Percentiles rank a stretch among this genome's conserved stretches.
Conservation (phyloP, 2,888 invertebrate species). For the Drosophila emarginata region DNA sequence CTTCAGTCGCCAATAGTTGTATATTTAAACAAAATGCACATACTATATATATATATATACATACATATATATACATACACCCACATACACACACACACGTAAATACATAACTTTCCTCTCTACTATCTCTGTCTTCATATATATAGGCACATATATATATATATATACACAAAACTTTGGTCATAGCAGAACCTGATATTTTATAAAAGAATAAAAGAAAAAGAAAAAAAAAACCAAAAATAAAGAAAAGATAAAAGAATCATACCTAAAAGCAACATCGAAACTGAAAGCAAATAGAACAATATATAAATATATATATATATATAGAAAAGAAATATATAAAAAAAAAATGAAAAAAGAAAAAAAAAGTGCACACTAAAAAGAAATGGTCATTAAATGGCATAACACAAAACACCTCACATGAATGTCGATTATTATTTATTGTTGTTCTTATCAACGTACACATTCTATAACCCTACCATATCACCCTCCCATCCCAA, state of each 20-base stretch:
- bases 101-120: not conserved
- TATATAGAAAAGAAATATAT: slow-evolving; percentile 32
- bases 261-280: slow-evolving; percentile 47
- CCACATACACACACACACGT: not conserved
- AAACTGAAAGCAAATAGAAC: slow-evolving; percentile 66
- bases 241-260: not conserved
- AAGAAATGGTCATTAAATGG: slow-evolving; percentile 65
- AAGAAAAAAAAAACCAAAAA: slow-evolving; percentile 19
- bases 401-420: slow-evolving; percentile 41
- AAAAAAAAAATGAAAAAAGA: slow-evolving; percentile 28
- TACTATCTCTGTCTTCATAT: slow-evolving; percentile 7
- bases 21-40: slow-evolving; percentile 49
- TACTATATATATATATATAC: slow-evolving; percentile 34
- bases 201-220: slow-evolving; percentile 59
- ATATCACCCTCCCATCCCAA: not conserved
- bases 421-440: slow-evolving; percentile 72
- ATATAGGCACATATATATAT: slow-evolving; percentile 31
- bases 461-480: slow-evolving; percentile 26
- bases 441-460: slow-evolving; percentile 65
- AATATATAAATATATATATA: slow-evolving; percentile 29
- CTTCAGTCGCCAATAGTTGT: slow-evolving; percentile 19
- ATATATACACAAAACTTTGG: slow-evolving; percentile 49
- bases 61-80: slow-evolving; percentile 24
- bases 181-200: slow-evolving; percentile 74
- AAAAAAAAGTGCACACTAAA: slow-evolving; percentile 9